Conservation (phyloP, 2,113 vertebrate genomes). For the Sterrhoptilus dennistouni region DNA sequence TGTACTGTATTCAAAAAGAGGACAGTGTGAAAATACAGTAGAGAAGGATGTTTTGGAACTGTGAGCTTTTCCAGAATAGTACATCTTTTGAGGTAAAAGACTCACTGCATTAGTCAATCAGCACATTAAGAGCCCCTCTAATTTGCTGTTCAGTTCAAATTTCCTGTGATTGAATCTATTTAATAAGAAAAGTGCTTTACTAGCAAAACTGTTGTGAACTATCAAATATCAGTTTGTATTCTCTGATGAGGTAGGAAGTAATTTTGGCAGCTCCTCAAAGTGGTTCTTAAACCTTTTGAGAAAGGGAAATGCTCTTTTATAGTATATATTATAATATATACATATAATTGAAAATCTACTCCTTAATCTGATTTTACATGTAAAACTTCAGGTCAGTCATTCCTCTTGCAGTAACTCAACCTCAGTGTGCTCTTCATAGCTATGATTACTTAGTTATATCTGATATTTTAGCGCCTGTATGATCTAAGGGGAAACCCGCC, state of each 20-base stretch:
- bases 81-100: neutral
- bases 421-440: neutral
- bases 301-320: neutral
- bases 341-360: neutral
- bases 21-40: neutral
- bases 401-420: neutral
- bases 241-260: neutral
- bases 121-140: neutral
- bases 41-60: neutral
- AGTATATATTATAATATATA: neutral
- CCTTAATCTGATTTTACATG: neutral
- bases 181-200: neutral
- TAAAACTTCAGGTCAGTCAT: neutral
- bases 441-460: neutral
- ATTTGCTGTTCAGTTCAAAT: neutral
- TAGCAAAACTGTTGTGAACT: constrained; percentile 17
- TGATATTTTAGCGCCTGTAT: neutral
- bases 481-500: neutral
- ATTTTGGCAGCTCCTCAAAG: neutral
- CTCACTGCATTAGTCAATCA: neutral
- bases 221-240: constrained; percentile 9
- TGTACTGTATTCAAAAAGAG: neutral
- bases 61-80: neutral
- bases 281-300: neutral
- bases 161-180: constrained; percentile 8